Base-by-base conservation (phyloP, 1,140 invertebrate genomes). In the Rhopalosiphum padi region DNA sequence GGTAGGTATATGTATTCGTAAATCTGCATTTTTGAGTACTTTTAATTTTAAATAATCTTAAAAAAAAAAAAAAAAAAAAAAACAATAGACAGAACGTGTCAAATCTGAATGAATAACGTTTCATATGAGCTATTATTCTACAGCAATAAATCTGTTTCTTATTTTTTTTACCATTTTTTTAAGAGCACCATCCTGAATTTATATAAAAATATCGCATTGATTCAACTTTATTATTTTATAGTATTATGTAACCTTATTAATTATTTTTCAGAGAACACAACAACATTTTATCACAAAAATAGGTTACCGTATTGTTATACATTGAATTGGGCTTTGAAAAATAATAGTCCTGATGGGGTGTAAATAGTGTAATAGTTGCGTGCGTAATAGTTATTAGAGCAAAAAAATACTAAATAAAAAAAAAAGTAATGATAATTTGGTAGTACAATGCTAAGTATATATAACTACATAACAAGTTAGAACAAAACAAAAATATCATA, bases 391-490 rank as follows among this genome's bases (percentile, higher is more conserved):
- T 41, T 55, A 37, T 90, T 90, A 90, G 22, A 48, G 30, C 15
- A 51, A 46, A 46, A 87, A 87, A 86, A 86, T 46, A 88, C 43
- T 30, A 46, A 87, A 87, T 48, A 88, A 48, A 88, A 48, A 68
- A 68, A 48, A 25, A 48, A 88, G 15, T 11, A 88, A 88, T 48
- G 86, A 88, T 88, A 88, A 88, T 88, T 88, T 88, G 86, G 46
- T 46, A 51, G 25, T 51, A 6, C 86, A 77, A 35, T n/a, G 60
- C 11, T 87, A 21, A n/a, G 35, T 30, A 22, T 88, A 51, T 30
- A 22, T 51, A 88, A 37, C 46, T 21, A 18, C 43, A 48, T 30
- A 48, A 48, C n/a, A 88, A n/a, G 8, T 77, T 18, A 88, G 11
- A 51, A 88, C 23, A 88, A 88, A 88, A 82, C 18, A 35, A 37